These are phyloP conservation scores for Sebastes hopkinsi DNA, from an alignment of 2,797 vertebrate genomes.

Conservation along the genomic window DNA sequence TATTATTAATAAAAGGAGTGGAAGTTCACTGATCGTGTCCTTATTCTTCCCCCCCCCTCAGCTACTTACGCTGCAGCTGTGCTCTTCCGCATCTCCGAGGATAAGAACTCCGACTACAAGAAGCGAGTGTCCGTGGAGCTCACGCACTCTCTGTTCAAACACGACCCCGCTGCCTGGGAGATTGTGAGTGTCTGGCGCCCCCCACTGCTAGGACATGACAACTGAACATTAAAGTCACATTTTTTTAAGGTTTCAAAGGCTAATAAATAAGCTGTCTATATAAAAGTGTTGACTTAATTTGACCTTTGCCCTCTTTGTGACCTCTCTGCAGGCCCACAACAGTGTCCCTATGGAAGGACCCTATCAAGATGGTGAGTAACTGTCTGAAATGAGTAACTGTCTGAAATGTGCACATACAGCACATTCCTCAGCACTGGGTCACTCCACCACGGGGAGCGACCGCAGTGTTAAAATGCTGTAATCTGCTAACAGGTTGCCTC, in stretches of 20 bases:
- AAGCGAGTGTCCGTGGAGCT: conserved; percentile 96
- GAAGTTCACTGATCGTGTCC: background rate
- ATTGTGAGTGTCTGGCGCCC: conserved; percentile 82
- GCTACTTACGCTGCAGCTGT: conserved; percentile 97
- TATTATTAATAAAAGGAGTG: no score
- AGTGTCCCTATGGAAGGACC: conserved; percentile 61
- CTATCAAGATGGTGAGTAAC: conserved; percentile 77
- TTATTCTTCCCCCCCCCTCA: conserved; percentile 49
- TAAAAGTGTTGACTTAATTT: conserved; percentile 14
- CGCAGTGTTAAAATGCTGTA: background rate
- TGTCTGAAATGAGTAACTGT: conserved; percentile 67
- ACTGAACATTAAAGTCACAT: background rate
- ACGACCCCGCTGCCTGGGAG: conserved; percentile 93
- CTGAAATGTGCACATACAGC: conserved; percentile 61
- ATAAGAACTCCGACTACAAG: conserved; percentile 94
- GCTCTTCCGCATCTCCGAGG: conserved; percentile 97
- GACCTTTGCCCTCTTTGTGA: conserved; percentile 35
- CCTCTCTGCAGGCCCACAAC: conserved; percentile 77
- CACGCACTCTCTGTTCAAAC: conserved; percentile 96
- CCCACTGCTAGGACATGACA: background rate
- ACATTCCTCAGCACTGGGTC: conserved; percentile 54
- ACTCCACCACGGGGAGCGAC: conserved; percentile 21
- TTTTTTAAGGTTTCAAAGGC: background rate
- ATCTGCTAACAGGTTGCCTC: conserved; percentile 10
- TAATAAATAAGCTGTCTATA: background rate